Evolutionary conservation across 2,113 vertebrate genomes (phyloP).

Genomic region (Elachura formosa): DNA sequence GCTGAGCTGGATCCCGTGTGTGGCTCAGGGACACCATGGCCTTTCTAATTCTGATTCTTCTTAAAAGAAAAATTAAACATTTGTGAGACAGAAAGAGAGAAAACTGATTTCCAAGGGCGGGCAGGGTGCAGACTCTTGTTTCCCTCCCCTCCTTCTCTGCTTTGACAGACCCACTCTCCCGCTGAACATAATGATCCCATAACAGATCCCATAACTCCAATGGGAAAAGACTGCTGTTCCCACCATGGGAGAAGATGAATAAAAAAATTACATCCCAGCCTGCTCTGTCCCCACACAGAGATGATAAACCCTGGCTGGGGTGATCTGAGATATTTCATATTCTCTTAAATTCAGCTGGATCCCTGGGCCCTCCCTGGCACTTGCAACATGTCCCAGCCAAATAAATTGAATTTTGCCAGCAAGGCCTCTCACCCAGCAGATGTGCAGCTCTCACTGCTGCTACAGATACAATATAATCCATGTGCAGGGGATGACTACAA

Average conservation of each 20-base stretch:
- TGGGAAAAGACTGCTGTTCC: neutral
- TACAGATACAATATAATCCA: neutral
- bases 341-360: neutral
- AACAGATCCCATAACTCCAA: neutral
- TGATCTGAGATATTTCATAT: neutral
- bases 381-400: neutral
- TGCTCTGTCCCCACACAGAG: neutral
- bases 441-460: neutral
- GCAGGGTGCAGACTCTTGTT: neutral
- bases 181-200: neutral
- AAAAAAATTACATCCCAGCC: neutral
- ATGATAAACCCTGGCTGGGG: neutral
- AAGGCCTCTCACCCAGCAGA: slow-evolving; percentile 7
- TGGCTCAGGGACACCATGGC: neutral
- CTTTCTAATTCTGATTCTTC: neutral
- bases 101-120: neutral
- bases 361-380: neutral
- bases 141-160: neutral
- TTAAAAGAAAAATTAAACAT: neutral
- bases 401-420: neutral
- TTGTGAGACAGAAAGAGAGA: neutral
- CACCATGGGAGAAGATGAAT: neutral
- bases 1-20: neutral
- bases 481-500: neutral
- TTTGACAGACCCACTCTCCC: neutral